These are phyloP conservation scores for Onychostruthus taczanowskii DNA, from an alignment of 2,113 vertebrate species.

Conservation along the genomic window DNA sequence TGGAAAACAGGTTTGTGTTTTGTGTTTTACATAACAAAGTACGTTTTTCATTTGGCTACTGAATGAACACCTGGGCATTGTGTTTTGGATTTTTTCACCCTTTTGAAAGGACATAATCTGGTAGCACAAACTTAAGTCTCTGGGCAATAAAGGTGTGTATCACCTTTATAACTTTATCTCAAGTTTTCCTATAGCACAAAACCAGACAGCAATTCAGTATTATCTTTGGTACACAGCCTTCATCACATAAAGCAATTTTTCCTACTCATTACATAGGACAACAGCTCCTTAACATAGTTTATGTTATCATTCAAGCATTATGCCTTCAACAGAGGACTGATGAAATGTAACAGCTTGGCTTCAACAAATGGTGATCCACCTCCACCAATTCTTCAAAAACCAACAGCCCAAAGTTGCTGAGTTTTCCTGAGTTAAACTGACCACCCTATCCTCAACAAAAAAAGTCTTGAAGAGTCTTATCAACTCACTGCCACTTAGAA, in stretches of 20 bases:
- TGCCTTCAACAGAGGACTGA: neutral
- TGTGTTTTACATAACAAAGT: neutral
- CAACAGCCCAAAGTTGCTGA: neutral
- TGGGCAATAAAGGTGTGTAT: neutral
- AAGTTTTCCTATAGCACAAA: neutral
- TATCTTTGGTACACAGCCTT: neutral
- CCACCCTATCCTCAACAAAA: neutral
- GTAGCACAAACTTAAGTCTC: neutral
- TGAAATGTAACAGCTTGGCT: neutral
- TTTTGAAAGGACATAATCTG: neutral
- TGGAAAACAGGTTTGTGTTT: neutral
- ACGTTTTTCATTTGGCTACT: neutral
- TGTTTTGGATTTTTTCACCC: neutral
- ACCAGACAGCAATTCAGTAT: neutral
- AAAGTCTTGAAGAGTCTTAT: neutral
- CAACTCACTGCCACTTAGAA: neutral
- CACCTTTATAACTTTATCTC: neutral
- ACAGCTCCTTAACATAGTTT: neutral
- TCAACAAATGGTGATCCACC: neutral
- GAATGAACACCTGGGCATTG: neutral
- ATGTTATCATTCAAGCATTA: neutral
- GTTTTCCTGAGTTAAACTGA: neutral
- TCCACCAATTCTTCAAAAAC: neutral
- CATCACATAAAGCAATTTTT: neutral
- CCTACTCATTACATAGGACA: neutral